A percentile compares a stretch with the other conserved stretches of the same genome.
phyloP scores from a whole-genome alignment of 2,797 vertebrate species.

The Cygnus olor region DNA sequence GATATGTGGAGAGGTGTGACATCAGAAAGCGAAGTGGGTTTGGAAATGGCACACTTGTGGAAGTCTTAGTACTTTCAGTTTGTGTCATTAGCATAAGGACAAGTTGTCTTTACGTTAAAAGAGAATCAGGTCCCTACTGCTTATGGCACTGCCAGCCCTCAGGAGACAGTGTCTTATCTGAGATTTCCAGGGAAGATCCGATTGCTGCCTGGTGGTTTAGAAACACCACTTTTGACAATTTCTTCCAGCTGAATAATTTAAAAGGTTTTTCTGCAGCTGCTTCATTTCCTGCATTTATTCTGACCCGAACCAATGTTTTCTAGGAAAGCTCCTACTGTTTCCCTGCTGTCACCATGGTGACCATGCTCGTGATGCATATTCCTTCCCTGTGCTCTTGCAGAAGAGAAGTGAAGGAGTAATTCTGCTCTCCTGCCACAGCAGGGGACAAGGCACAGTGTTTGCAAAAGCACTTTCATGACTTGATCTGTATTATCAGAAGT shows the following conservation, averaged over 20 bases:
- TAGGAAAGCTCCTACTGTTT: neutral
- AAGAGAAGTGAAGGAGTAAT: neutral
- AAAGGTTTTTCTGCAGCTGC: neutral
- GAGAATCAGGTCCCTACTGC: neutral
- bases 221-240: fast-evolving
- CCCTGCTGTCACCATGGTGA: neutral
- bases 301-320: neutral
- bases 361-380: neutral
- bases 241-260: neutral
- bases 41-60: neutral
- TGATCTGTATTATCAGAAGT: neutral
- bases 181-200: neutral
- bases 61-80: neutral
- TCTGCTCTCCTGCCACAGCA: neutral
- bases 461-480: neutral
- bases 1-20: neutral
- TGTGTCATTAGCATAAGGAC: neutral
- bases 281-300: neutral
- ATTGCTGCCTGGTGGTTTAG: neutral
- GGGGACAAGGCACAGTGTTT: neutral
- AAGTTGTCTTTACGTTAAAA: neutral
- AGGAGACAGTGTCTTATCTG: neutral
- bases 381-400: neutral
- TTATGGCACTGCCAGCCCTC: neutral
- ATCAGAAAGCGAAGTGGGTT: neutral